These are phyloP conservation scores for Lutjanus campechanus DNA, from an alignment of 2,797 vertebrate species.

Conservation along the genomic window DNA sequence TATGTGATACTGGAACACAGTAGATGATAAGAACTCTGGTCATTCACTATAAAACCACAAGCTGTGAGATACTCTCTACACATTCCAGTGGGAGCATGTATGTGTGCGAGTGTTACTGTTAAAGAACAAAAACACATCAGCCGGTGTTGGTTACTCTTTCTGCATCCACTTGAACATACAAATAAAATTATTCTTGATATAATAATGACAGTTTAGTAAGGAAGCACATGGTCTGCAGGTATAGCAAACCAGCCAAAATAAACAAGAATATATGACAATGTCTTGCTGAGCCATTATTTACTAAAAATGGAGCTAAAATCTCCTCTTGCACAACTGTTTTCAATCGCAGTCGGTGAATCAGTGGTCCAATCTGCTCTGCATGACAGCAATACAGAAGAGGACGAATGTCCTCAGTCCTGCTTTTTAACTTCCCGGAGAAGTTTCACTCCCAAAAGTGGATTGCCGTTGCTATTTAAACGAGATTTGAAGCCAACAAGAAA, in stretches of 20 bases:
- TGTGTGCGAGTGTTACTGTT: constrained; percentile 38
- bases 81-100: constrained; percentile 66
- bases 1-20: constrained; percentile 39
- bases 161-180: constrained; percentile 33
- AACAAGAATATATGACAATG: not conserved
- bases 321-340: constrained; percentile 32
- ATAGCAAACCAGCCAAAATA: constrained; percentile 43
- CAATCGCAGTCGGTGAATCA: constrained; percentile 11
- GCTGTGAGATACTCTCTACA: constrained; percentile 65
- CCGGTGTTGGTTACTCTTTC: constrained; percentile 28
- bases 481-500: constrained; percentile 52
- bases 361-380: constrained; percentile 40
- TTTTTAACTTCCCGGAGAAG: not conserved
- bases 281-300: constrained; percentile 51
- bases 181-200: constrained; percentile 11
- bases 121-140: constrained; percentile 48
- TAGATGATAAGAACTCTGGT: constrained; percentile 49
- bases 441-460: constrained; percentile 41
- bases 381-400: constrained; percentile 28
- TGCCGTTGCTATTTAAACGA: constrained; percentile 40
- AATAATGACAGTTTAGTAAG: constrained; percentile 32
- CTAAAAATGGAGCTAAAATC: constrained; percentile 24
- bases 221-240: constrained; percentile 54
- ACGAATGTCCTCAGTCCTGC: not conserved
- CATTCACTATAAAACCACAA: constrained; percentile 59